A percentile compares a stretch with the other conserved stretches of the same genome.
phyloP scores from a whole-genome alignment of 2,113 vertebrate species.

The Butastur rufipennis region DNA sequence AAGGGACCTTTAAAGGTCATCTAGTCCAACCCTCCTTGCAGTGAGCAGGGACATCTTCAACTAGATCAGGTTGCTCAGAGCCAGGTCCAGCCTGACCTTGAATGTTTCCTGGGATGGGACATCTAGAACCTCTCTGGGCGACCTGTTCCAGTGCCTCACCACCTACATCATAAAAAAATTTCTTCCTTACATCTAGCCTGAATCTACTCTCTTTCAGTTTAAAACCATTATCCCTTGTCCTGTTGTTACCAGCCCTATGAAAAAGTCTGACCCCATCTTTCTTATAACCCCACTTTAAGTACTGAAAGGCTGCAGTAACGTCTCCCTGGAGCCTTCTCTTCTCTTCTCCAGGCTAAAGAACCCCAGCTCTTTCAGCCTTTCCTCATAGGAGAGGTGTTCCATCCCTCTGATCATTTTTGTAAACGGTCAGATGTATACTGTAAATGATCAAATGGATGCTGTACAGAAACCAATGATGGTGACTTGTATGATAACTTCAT shows the following conservation, averaged over 20 bases:
- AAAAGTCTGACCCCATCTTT: neutral
- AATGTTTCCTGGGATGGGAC: neutral
- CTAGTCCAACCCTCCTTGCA: neutral
- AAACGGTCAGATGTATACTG: neutral
- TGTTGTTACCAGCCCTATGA: fast-evolving
- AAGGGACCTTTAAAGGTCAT: neutral
- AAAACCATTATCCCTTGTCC: neutral
- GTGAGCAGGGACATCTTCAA: neutral
- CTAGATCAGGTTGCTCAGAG: neutral
- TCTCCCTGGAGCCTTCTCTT: neutral
- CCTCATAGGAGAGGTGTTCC: neutral
- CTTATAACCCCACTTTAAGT: neutral
- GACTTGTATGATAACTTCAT: neutral
- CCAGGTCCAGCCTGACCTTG: neutral
- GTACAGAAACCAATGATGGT: neutral
- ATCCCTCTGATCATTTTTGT: neutral
- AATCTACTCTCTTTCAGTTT: neutral
- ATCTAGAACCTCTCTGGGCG: neutral
- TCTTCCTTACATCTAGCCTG: neutral
- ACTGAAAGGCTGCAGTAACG: neutral
- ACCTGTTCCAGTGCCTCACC: neutral
- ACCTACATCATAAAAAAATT: neutral
- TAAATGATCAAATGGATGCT: neutral
- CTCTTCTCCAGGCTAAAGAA: neutral
- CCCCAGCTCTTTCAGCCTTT: neutral